phyloP scores from a whole-genome alignment of 2,888 invertebrate genomes.

The Lapara coniferarum region DNA sequence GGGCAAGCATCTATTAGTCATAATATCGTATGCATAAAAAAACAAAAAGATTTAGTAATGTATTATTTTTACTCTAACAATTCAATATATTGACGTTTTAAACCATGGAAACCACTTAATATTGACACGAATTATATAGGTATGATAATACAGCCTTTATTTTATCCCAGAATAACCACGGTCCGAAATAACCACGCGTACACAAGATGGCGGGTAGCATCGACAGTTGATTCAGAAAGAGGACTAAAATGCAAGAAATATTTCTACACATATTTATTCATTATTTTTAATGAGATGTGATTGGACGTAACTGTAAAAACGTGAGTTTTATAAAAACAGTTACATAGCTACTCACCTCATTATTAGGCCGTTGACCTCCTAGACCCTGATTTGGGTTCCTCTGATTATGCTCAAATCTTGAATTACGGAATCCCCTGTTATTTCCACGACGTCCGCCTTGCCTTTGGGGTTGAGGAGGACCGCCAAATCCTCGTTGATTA shows the following conservation, averaged over 20 bases:
- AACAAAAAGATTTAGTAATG: no score
- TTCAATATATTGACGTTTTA: no score
- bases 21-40: no score
- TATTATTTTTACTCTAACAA: no score
- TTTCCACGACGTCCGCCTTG: conserved; percentile 70
- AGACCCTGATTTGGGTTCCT: conserved; percentile 62
- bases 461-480: conserved; percentile 77
- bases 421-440: conserved; percentile 70
- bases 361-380: conserved; percentile 75
- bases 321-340: not conserved
- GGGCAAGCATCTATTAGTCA: no score
- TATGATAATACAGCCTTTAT: no score
- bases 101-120: no score
- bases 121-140: no score
- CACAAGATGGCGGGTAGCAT: conserved; percentile 28
- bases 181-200: conserved; percentile 29
- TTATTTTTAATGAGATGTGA: not conserved
- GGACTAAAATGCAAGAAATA: not conserved
- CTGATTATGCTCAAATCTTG: conserved; percentile 69
- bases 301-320: not conserved
- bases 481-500: conserved; percentile 76
- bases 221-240: not conserved
- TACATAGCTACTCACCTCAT: conserved; percentile 55
- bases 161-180: not conserved
- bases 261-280: no score